Evolutionary conservation across 2,113 vertebrate genomes (phyloP), one percentile per base, ranked within the genome.

Genomic region (Microcebus griseorufus): DNA sequence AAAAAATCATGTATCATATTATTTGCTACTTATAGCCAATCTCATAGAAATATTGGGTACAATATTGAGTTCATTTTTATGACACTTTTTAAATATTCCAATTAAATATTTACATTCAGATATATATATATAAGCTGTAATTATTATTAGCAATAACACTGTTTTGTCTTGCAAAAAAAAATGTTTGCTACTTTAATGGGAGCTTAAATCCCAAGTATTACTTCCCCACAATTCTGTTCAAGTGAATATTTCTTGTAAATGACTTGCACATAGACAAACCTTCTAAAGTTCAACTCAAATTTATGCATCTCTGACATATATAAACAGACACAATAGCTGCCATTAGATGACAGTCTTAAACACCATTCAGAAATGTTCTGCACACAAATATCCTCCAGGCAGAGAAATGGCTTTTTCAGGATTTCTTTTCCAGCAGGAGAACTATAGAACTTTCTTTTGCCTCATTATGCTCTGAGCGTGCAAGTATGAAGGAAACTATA

Each of bases 221-320:
- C 55, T 94, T 90, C 37, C 39, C 34, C 64, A 37, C 58, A 90
- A 29, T 90, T 95, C 67, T 78, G 96, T 86, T 97, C 95, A 94
- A 53, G 84, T 95, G 76, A 97, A 82, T 97, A 96, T 96, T 97
- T 98, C 96, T 96, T 98, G 94, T 95, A 97, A 96, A 97, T 80
- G 90, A 88, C 93, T 98, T 91, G 55, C 67, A 95, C 72, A 67
- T 70, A 97, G 90, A 95, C 90, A 98, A 97, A 94, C 87, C 87
- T 96, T 94, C 91, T 94, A 98, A 97, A 98, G 97, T 97, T 98
- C 96, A 97, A 58, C 51, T 94, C 48, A 97, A 95, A 98, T 97
- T 97, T 98, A 98, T 98, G 97, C 93, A 90, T 94, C 87, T 70
- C 84, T 97, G 98, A 97, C 97, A 98, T 97, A 97, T 92, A 98